These are phyloP conservation scores for Excalfactoria chinensis DNA, from an alignment of 2,113 vertebrate species.

Conservation along the genomic window DNA sequence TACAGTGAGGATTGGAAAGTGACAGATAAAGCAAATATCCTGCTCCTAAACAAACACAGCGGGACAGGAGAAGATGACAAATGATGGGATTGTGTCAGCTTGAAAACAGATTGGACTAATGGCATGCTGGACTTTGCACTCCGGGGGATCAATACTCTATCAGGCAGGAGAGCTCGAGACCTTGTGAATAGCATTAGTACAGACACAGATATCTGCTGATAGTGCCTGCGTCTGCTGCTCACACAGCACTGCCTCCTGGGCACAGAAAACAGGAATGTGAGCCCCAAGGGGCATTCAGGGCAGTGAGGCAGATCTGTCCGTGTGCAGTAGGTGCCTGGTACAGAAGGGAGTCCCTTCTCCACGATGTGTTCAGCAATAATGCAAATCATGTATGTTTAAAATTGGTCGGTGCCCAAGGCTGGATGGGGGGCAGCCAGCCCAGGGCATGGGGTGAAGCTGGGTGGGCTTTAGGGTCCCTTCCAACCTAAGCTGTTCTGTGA, in stretches of 20 bases:
- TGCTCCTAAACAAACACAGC: constrained; percentile 87
- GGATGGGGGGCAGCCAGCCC: too few relatives aligned
- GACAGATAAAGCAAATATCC: constrained; percentile 78
- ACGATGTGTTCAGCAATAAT: too few relatives aligned
- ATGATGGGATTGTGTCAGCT: constrained; percentile 86
- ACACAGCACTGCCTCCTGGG: neutral
- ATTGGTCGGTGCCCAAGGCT: too few relatives aligned
- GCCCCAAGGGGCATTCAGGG: neutral
- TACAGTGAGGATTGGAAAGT: constrained; percentile 65
- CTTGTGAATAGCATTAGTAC: constrained; percentile 8
- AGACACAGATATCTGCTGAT: constrained; percentile 49
- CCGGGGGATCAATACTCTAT: constrained; percentile 78
- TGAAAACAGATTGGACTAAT: constrained; percentile 77
- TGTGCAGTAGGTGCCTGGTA: too few relatives aligned
- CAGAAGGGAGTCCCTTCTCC: too few relatives aligned
- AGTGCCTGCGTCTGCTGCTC: neutral
- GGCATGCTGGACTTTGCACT: constrained; percentile 81
- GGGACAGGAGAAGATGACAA: constrained; percentile 88
- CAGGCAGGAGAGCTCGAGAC: constrained; percentile 64
- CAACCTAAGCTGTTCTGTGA: too few relatives aligned
- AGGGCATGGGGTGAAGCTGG: too few relatives aligned
- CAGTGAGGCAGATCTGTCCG: too few relatives aligned
- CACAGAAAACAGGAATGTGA: accelerated
- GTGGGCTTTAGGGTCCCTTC: too few relatives aligned
- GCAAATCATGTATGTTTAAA: too few relatives aligned